A percentile compares a stretch with the other conserved stretches of the same genome.
These are phyloP conservation scores for Hemithea aestivaria DNA, from an alignment of 2,888 invertebrate species.

Conservation along the genomic window DNA sequence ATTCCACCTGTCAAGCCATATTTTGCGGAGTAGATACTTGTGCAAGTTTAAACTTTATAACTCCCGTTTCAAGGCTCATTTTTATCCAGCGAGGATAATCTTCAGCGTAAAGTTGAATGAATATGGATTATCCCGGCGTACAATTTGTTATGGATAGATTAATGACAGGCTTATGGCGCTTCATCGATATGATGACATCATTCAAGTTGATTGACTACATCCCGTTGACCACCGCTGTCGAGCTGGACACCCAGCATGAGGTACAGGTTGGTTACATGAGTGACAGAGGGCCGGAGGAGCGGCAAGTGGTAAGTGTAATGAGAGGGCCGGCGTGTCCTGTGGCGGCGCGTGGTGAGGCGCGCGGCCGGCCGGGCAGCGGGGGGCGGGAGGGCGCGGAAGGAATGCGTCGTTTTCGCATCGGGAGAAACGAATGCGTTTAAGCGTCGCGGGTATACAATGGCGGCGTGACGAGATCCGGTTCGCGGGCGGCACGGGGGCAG, in stretches of 20 bases:
- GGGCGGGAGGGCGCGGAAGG: slow-evolving; percentile 73
- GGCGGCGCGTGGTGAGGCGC: slow-evolving; percentile 51
- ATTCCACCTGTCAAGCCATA: slow-evolving; percentile 4
- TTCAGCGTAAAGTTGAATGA: slow-evolving; percentile 11
- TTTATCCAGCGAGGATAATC: slow-evolving; percentile 4
- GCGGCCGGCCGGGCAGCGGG: slow-evolving; percentile 51
- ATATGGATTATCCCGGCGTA: slow-evolving; percentile 19
- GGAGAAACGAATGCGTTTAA: slow-evolving; percentile 80
- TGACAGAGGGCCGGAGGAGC: slow-evolving; percentile 6
- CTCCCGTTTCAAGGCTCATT: not conserved
- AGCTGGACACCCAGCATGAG: slow-evolving; percentile 21
- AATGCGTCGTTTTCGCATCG: slow-evolving; percentile 80
- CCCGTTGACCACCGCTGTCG: slow-evolving; percentile 26
- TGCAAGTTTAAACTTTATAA: slow-evolving; percentile 4
- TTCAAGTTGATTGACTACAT: slow-evolving; percentile 28
- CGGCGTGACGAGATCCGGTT: slow-evolving; percentile 80
- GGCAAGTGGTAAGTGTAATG: slow-evolving; percentile 51
- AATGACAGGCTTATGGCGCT: slow-evolving; percentile 22
- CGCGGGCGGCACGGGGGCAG: slow-evolving; percentile 70
- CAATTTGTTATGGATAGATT: slow-evolving; percentile 22
- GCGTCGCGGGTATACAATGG: slow-evolving; percentile 79
- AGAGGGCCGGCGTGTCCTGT: slow-evolving; percentile 60
- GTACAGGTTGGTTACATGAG: not conserved
- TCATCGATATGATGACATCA: slow-evolving; percentile 24
- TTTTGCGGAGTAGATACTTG: not conserved